Conservation (phyloP, 2,888 invertebrate genomes). For the Carterocephalus palaemon region DNA sequence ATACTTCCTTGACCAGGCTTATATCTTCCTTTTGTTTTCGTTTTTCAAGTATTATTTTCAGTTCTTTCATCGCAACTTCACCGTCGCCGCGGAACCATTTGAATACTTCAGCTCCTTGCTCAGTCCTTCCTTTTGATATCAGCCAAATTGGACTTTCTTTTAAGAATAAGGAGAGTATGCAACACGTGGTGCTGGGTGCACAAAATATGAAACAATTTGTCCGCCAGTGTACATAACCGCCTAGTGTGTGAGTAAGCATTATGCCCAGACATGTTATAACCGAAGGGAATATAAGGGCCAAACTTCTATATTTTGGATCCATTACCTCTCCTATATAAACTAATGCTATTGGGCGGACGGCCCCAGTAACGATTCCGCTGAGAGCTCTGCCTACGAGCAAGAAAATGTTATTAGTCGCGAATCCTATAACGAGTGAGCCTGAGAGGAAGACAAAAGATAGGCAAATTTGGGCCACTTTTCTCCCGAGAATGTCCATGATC, state of each 20-base stretch:
- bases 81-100: constrained; percentile 45
- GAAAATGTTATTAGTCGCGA: constrained; percentile 36
- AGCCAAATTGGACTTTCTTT: constrained; percentile 58
- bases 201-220: constrained; percentile 39
- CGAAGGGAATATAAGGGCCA: constrained; percentile 41
- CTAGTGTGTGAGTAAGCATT: constrained; percentile 42
- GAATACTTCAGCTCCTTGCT: constrained; percentile 43
- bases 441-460: constrained; percentile 40
- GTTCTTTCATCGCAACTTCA: constrained; percentile 41
- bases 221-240: constrained; percentile 45
- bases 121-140: constrained; percentile 43
- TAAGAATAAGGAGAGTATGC: constrained; percentile 38
- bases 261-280: constrained; percentile 40
- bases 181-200: constrained; percentile 38
- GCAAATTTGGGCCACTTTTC: constrained; percentile 43
- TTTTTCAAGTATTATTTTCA: constrained; percentile 40
- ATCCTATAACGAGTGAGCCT: constrained; percentile 46
- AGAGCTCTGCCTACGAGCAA: constrained; percentile 47
- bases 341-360: constrained; percentile 41
- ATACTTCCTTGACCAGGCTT: constrained; percentile 33
- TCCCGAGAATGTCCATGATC: constrained; percentile 46
- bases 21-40: constrained; percentile 33
- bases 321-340: constrained; percentile 52
- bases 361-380: constrained; percentile 45
- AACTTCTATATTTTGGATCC: constrained; percentile 47